Conservation (phyloP, 2,797 vertebrate species). For the Phrynocephalus guinanensis region DNA sequence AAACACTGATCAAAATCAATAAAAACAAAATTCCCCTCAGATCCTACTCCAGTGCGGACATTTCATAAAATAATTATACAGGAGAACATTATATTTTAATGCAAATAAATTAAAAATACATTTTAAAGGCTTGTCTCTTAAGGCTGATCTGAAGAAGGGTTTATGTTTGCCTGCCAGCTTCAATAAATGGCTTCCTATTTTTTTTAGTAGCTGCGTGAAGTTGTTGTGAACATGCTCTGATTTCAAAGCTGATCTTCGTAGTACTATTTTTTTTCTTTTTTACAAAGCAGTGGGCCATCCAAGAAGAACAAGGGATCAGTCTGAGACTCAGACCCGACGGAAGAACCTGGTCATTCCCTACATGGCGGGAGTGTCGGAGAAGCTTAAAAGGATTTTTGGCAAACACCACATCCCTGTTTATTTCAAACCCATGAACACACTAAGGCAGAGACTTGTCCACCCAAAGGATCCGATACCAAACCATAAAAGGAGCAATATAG, state of each 20-base stretch:
- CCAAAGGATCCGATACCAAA: too few relatives aligned
- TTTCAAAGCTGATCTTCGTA: background rate
- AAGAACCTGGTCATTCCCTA: too few relatives aligned
- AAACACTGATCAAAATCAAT: background rate
- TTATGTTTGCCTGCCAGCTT: background rate
- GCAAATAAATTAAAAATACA: background rate
- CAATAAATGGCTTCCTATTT: background rate
- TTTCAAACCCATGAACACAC: too few relatives aligned
- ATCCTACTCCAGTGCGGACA: background rate
- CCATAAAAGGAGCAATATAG: too few relatives aligned
- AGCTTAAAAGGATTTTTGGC: too few relatives aligned
- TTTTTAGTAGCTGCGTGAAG: background rate
- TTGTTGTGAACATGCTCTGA: background rate
- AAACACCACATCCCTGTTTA: too few relatives aligned
- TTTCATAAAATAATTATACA: background rate
- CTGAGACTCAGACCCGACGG: too few relatives aligned
- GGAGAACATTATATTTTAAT: background rate
- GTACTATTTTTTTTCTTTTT: background rate
- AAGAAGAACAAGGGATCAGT: too few relatives aligned
- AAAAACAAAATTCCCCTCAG: background rate
- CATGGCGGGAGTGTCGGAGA: too few relatives aligned
- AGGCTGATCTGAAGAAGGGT: background rate
- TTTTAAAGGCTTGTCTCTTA: background rate
- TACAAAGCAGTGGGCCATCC: too few relatives aligned
- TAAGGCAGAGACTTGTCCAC: too few relatives aligned